These are phyloP conservation scores for Rhinoraja longicauda DNA, from an alignment of 2,797 vertebrate genomes.

Conservation along the genomic window DNA sequence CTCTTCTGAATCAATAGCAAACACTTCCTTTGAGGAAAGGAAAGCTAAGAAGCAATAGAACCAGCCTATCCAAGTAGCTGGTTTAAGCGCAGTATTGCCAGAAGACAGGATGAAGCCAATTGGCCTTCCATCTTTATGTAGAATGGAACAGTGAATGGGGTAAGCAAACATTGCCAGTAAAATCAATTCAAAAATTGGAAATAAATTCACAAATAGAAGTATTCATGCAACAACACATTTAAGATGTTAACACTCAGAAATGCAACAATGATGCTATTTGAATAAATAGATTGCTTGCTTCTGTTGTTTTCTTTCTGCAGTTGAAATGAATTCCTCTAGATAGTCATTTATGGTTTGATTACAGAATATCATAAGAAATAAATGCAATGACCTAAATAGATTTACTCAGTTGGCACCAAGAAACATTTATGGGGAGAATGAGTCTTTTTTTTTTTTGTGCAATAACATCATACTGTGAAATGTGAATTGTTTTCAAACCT, in stretches of 20 bases:
- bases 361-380: constrained; percentile 22
- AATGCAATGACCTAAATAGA: constrained; percentile 15
- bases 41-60: neutral
- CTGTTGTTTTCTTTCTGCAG: neutral
- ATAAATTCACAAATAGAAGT: neutral
- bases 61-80: neutral
- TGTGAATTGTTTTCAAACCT: constrained; percentile 35
- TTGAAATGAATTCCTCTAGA: constrained; percentile 5
- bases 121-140: neutral
- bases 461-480: constrained; percentile 20
- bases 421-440: constrained; percentile 30
- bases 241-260: neutral
- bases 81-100: neutral
- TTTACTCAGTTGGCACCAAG: constrained; percentile 27
- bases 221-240: neutral
- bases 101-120: neutral
- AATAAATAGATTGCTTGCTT: constrained; percentile 13
- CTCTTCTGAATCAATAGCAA: neutral
- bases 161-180: neutral
- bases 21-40: neutral
- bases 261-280: neutral
- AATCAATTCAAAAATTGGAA: neutral
- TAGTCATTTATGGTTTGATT: constrained; percentile 24
- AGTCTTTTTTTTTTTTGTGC: neutral
- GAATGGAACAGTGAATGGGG: neutral